Evolutionary conservation across 2,113 vertebrate genomes (phyloP), one percentile per base, ranked within the genome.

Genomic region (Motacilla tschutschensis): DNA sequence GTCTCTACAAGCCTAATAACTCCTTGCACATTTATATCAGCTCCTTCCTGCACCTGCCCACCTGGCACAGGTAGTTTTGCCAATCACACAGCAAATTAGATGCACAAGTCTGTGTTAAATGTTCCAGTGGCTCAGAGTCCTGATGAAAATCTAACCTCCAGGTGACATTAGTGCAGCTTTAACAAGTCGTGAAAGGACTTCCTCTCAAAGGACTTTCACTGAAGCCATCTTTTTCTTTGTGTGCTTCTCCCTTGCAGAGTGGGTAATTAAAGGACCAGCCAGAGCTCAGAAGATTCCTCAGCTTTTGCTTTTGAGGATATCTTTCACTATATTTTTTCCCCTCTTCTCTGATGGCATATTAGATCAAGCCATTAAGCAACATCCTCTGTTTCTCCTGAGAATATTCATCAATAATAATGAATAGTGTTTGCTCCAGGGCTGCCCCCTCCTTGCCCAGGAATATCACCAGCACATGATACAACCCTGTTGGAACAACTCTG

Each of bases 331-430:
- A 14, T 86, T 77, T 89, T 76, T 76, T 3, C 46, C 79, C 75
- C 57, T 85, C 69, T 86, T 62, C 75, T 93, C 59, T 73, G 92
- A 86, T 88, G 82, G 77, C 19, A 25, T 66, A 59, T 94, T 79
- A 91, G 82, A 94, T 91, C 92, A 91, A 95, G 85, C 77, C 79
- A 89, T 95, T 94, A 92, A 91, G 77, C 91, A 93, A 75, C 85
- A 92, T 66, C 84, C 77, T 83, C 91, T 81, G 64, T 78, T 85
- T 89, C 91, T 79, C 95, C 72, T 86, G 94, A 78, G 95, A 95
- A 62, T 83, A 89, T 87, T 88, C 87, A 91, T 93, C 94, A 86
- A 89, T 89, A 90, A 83, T 90, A 92, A 94, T 78, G 92, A 90
- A 90, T 63, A 79, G 85, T 18, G 6, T 57, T 89, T 84, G 79